Evolutionary conservation across 92 coral and sea anemone genomes (phyloP), one percentile per base, ranked within the genome.

Genomic region (Bergia sp.): DNA sequence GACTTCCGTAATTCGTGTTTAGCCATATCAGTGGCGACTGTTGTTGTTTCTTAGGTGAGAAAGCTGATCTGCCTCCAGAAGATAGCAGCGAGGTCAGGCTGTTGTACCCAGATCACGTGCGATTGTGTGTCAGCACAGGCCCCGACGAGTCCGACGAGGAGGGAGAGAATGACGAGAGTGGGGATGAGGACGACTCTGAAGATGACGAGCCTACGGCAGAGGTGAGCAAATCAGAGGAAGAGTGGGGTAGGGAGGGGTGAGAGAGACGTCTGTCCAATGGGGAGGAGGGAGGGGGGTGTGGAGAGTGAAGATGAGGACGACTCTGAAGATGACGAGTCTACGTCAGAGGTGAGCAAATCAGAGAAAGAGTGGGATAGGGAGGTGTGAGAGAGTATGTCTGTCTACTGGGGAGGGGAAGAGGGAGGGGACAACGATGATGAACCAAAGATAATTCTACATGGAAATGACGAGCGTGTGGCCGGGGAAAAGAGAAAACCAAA

Each of bases 81-180:
- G 99, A 89, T 66, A 93, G 90, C 29, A 95, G 93, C 89, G 88
- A 92, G 57, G 94, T 97, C n/a, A 92, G 83, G 91, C 79, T 97
- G 69, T 87, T 81, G 12, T 86, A 93, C 92, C 96, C 98, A 40
- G 96, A 91, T 10, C 92, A 94, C 79, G 95, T 97, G 21, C 96
- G 99, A 76, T 81, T 97, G 61, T 58, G 91, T 21, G 85, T 92
- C 74, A 92, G 95, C 67, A 37, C 73, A 16, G 79, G 77, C 21
- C 44, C 65, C 16, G 87, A 72, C 36, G 67, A 15, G 13, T n/a
- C 79, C 21, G 87, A 45, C 18, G 87, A 83, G 43, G 87, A 83
- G 21, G 77, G 44, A 20, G 61, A 57, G 29, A 29, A 29, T 29
- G 29, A 29, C 29, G 29, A 29, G 29, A 64, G 61, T 1, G 85